A percentile compares a stretch with the other conserved stretches of the same genome.
Conservation (phyloP, 2,888 invertebrate genomes). For the Atrina japonica region DNA sequence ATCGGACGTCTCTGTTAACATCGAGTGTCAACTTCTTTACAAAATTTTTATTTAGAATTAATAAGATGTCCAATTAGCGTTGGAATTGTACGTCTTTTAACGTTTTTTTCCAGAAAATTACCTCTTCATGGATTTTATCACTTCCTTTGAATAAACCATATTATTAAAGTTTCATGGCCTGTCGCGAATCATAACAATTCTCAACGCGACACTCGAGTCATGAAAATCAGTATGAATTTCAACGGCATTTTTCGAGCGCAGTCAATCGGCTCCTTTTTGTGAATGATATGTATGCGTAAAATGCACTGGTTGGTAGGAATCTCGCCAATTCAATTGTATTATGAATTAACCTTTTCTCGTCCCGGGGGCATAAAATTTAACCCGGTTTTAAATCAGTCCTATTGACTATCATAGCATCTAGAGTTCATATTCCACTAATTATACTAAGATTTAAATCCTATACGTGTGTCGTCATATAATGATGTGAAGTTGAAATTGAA, state of each 20-base stretch:
- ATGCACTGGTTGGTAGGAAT: constrained; percentile 12
- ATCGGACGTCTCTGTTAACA: too few relatives aligned
- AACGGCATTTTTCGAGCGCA: constrained; percentile 20
- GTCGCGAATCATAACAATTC: too few relatives aligned
- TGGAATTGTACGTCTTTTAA: constrained; percentile 12
- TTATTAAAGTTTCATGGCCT: constrained; percentile 5
- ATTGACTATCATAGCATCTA: too few relatives aligned
- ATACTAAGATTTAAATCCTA: too few relatives aligned
- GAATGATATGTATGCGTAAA: constrained; percentile 15
- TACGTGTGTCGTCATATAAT: too few relatives aligned
- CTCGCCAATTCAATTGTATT: constrained; percentile 11
- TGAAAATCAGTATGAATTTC: constrained; percentile 13
- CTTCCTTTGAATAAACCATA: constrained; percentile 4
- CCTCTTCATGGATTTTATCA: constrained; percentile 10
- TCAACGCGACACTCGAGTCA: too few relatives aligned
- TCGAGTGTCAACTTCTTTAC: too few relatives aligned
- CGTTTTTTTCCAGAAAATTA: constrained; percentile 24
- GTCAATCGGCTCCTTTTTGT: constrained; percentile 13
- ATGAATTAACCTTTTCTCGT: constrained; percentile 17
- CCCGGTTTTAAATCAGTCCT: too few relatives aligned
- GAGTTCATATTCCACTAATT: too few relatives aligned
- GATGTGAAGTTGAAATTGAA: too few relatives aligned
- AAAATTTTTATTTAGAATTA: too few relatives aligned
- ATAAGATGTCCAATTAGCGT: constrained; percentile 16
- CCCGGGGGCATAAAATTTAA: constrained; percentile 3